phyloP scores from a whole-genome alignment of 2,888 invertebrate genomes.

The Empis livida region DNA sequence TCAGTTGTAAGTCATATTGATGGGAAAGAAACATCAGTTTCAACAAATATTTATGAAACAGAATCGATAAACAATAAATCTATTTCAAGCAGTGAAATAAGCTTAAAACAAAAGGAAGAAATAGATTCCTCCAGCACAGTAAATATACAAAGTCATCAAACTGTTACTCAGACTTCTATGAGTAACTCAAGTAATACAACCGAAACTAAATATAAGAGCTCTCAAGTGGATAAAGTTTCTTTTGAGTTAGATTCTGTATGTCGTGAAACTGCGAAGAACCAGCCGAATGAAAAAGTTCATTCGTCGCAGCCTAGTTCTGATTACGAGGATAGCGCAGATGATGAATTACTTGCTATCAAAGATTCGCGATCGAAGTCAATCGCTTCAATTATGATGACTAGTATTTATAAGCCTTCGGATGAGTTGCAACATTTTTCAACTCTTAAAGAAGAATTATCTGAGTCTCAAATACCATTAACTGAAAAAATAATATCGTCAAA shows the following conservation, averaged over 20 bases:
- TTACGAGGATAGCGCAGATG: slow-evolving; percentile 20
- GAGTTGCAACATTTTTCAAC: slow-evolving; percentile 19
- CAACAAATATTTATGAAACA: neutral
- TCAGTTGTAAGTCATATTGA: slow-evolving; percentile 12
- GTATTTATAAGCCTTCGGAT: slow-evolving; percentile 32
- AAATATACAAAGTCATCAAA: no score
- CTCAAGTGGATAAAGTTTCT: neutral
- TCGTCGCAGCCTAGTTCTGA: slow-evolving; percentile 29
- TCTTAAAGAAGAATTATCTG: slow-evolving; percentile 20
- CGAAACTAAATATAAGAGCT: neutral
- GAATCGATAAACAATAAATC: no score
- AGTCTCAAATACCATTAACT: slow-evolving; percentile 7
- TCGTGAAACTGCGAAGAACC: slow-evolving; percentile 25
- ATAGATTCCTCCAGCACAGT: no score
- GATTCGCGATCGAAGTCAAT: slow-evolving; percentile 36
- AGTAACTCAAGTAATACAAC: neutral
- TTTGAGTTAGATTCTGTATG: slow-evolving; percentile 6
- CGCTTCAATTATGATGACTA: slow-evolving; percentile 35
- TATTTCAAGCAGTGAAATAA: no score
- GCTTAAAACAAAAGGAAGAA: no score
- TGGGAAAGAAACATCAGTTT: slow-evolving; percentile 13
- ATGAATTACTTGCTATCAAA: slow-evolving; percentile 22
- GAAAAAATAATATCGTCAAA: slow-evolving; percentile 1
- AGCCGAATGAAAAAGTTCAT: slow-evolving; percentile 26
- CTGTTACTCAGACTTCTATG: no score